Percentiles rank a stretch among this genome's conserved stretches.
Evolutionary conservation across 2,797 vertebrate genomes (phyloP).

Genomic region (Odontamblyopus rebecca): DNA sequence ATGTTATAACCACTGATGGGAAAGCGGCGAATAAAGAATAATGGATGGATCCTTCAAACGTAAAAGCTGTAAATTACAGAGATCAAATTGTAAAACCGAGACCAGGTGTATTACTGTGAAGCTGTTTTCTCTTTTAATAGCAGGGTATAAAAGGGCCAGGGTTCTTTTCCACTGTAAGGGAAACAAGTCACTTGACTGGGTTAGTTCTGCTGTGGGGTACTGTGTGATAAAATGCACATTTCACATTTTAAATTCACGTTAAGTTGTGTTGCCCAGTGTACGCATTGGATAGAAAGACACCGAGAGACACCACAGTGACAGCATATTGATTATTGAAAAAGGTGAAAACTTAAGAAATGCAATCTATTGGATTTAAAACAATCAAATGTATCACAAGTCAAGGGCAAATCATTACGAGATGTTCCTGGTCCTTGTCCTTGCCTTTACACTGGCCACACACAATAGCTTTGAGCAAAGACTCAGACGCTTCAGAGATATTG

Average conservation of each 20-base stretch:
- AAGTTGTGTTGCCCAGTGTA: constrained; percentile 2
- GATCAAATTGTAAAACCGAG: constrained; percentile 23
- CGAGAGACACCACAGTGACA: constrained; percentile 14
- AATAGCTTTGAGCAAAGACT: constrained; percentile 41
- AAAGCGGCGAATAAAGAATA: constrained; percentile 26
- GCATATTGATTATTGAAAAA: constrained; percentile 21
- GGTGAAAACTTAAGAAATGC: constrained; percentile 17
- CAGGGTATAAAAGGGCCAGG: constrained; percentile 14
- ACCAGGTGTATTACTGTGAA: constrained; percentile 18
- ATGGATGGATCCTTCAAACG: constrained; percentile 21
- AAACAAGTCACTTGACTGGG: constrained; percentile 30
- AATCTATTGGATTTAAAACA: constrained; percentile 44
- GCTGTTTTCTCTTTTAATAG: constrained; percentile 31
- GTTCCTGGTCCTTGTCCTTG: constrained; percentile 31
- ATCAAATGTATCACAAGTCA: constrained; percentile 46
- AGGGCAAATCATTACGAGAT: constrained; percentile 44
- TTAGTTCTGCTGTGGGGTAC: constrained; percentile 19
- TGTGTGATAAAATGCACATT: background rate
- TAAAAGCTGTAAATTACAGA: constrained; percentile 24
- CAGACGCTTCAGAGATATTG: constrained; percentile 51
- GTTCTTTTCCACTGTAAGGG: constrained; percentile 16
- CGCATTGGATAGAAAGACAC: constrained; percentile 36
- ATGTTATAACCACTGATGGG: constrained; percentile 18
- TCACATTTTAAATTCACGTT: background rate
- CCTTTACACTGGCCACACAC: constrained; percentile 31